These are phyloP conservation scores for Neolamprologus caudopunctatus DNA, from an alignment of 2,113 vertebrate genomes.

Conservation along the genomic window DNA sequence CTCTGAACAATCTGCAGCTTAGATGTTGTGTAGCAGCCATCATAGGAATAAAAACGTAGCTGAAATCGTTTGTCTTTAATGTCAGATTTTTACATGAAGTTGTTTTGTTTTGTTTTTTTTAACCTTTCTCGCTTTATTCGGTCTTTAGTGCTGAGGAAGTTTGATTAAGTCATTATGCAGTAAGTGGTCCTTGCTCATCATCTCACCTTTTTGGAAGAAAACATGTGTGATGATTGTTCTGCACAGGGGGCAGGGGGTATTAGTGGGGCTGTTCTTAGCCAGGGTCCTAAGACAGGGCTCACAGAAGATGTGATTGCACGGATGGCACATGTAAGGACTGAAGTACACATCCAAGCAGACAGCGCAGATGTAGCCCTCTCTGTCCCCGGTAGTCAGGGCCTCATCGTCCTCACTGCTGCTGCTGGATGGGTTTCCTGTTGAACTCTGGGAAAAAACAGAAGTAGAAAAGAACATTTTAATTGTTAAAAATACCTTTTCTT, in stretches of 20 bases:
- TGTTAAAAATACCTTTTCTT: background rate
- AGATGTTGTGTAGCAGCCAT: background rate
- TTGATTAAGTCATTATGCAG: background rate
- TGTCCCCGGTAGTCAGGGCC: slow-evolving; percentile 29
- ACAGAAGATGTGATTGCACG: slow-evolving; percentile 94
- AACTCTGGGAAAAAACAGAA: slow-evolving; percentile 41
- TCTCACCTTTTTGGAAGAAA: slow-evolving; percentile 90
- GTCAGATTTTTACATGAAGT: background rate
- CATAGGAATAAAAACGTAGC: background rate
- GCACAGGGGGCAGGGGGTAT: slow-evolving; percentile 90
- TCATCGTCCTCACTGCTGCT: slow-evolving; percentile 50
- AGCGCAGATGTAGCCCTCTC: slow-evolving; percentile 85
- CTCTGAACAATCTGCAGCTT: slow-evolving; percentile 10
- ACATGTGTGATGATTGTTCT: slow-evolving; percentile 87
- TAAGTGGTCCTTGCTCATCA: background rate
- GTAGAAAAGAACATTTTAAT: background rate
- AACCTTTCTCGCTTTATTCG: background rate
- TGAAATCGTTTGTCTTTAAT: background rate
- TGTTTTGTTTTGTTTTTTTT: background rate
- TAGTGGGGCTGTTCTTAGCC: slow-evolving; percentile 85
- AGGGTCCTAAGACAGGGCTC: slow-evolving; percentile 94
- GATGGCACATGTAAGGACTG: slow-evolving; percentile 94
- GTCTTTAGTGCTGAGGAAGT: background rate
- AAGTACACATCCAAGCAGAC: slow-evolving; percentile 96
- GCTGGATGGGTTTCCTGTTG: slow-evolving; percentile 51